Base-by-base conservation (phyloP, 2,888 invertebrate genomes). In the Stictocephala bisonia region DNA sequence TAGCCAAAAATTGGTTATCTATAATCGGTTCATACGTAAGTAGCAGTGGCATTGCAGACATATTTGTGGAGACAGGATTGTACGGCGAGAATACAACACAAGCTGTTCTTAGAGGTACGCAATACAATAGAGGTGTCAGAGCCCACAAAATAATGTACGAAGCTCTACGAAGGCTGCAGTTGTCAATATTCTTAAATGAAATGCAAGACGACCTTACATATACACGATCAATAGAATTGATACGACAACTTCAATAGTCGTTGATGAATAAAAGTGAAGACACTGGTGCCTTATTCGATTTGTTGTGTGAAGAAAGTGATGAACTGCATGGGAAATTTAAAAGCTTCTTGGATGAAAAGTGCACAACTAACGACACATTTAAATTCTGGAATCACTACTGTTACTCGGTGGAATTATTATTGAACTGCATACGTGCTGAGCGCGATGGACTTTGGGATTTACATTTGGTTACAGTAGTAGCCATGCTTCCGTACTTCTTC, bases 371-470 rank as follows among this genome's bases (percentile, higher is more conserved):
- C 13, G 48, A 48, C 9, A 48, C 15, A 48, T 60, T 60, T 18
- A 60, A 60, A 22, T 60, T 60, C 4, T 27, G 26, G 60, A 60
- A 29, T 60, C 18, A 27, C 6, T 60, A 60, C 18, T 27, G 60
- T 22, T 6, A 60, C 31, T 18, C 15, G 29, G 4, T 60, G 1
- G 7, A 29, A 31, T 15, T 60, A 27, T 20, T 27, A 35, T 29
- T 60, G 15, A 31, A 60, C 35, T 60, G 20, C 7, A 58, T 58
- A 1, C 26, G 58, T 58, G 60, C 29, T 60, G 60, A 60, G n/a
- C 11, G 60, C 20, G 60, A 60, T 20, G 60, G 60, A 9, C 60
- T 60, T 20, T 27, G 60, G 48, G 60, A 27, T 7, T 60, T 60
- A 35, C 60, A 60, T 18, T 31, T 60, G 29, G 60, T n/a, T 15